Percentiles rank a stretch among this genome's conserved stretches.
phyloP scores from a whole-genome alignment of 1,140 invertebrate species.

The Ptiloglossa arizonensis region DNA sequence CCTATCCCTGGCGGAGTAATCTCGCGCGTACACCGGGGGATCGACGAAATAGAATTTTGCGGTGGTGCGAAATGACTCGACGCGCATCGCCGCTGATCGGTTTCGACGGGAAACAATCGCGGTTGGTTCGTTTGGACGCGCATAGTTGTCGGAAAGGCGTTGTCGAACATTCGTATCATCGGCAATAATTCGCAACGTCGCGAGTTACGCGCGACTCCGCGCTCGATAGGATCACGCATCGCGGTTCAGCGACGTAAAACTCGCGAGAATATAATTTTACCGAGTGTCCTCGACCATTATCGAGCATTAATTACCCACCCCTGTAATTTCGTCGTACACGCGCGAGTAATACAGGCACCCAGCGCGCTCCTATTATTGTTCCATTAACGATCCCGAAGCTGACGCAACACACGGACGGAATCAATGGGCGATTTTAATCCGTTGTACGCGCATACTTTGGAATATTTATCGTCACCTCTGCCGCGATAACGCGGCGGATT shows the following conservation, averaged over 20 bases:
- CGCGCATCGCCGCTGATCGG: too few species aligned
- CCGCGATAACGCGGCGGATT: background rate
- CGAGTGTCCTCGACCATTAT: slow-evolving; percentile 30
- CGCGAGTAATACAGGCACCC: slow-evolving; percentile 36
- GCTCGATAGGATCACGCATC: slow-evolving; percentile 49
- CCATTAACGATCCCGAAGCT: slow-evolving; percentile 54
- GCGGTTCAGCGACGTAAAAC: slow-evolving; percentile 49
- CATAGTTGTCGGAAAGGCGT: background rate
- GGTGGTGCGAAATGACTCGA: background rate
- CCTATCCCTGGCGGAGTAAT: too few species aligned
- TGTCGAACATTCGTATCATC: slow-evolving; percentile 34
- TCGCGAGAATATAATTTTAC: slow-evolving; percentile 63
- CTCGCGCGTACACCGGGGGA: too few species aligned
- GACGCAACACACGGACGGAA: slow-evolving; percentile 34
- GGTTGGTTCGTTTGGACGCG: background rate
- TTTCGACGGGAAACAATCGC: background rate
- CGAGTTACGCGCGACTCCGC: slow-evolving; percentile 55
- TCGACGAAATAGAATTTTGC: background rate
- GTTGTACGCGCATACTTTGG: background rate
- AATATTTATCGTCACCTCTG: background rate
- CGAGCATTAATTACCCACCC: slow-evolving; percentile 56
- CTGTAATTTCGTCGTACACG: slow-evolving; percentile 54
- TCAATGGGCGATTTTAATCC: slow-evolving; percentile 50
- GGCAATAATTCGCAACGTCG: slow-evolving; percentile 50
- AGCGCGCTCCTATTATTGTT: slow-evolving; percentile 57